These are phyloP conservation scores for Prionailurus viverrinus DNA, from an alignment of 2,113 vertebrate species.

Conservation along the genomic window DNA sequence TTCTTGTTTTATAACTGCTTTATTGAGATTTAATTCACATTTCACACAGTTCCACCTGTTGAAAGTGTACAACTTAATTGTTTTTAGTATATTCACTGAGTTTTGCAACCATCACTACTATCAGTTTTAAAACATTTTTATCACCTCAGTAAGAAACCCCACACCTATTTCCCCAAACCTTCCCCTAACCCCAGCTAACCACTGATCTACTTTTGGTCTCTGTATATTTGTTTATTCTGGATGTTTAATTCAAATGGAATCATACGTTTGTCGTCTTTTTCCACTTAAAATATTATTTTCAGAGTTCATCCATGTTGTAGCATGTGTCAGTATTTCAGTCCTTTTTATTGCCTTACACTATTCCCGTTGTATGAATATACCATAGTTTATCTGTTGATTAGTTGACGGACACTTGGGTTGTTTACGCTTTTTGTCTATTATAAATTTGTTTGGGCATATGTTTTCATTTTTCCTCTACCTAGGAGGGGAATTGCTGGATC, in stretches of 20 bases:
- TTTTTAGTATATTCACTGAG: not conserved
- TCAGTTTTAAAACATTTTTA: conserved; percentile 11
- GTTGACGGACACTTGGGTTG: not conserved
- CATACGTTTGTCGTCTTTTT: not conserved
- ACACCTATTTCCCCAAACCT: not conserved
- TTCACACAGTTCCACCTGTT: not conserved
- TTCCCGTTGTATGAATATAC: not conserved
- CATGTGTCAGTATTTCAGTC: not conserved
- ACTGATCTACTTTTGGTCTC: not conserved
- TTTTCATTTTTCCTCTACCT: conserved; percentile 19
- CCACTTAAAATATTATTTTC: conserved; percentile 9
- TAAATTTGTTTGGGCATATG: not conserved
- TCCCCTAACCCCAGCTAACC: not conserved
- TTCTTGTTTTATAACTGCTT: not conserved
- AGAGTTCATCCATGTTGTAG: not conserved
- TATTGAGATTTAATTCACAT: conserved; percentile 28
- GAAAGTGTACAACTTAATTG: not conserved
- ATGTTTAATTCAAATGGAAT: not conserved
- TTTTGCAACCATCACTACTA: not conserved
- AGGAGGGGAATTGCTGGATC: not conserved
- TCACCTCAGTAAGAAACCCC: not conserved
- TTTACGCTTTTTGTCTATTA: not conserved
- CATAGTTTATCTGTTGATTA: not conserved
- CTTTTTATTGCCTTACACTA: not conserved
- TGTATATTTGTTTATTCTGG: not conserved